These are phyloP conservation scores for Excalfactoria chinensis DNA, from an alignment of 2,113 vertebrate genomes.

Conservation along the genomic window DNA sequence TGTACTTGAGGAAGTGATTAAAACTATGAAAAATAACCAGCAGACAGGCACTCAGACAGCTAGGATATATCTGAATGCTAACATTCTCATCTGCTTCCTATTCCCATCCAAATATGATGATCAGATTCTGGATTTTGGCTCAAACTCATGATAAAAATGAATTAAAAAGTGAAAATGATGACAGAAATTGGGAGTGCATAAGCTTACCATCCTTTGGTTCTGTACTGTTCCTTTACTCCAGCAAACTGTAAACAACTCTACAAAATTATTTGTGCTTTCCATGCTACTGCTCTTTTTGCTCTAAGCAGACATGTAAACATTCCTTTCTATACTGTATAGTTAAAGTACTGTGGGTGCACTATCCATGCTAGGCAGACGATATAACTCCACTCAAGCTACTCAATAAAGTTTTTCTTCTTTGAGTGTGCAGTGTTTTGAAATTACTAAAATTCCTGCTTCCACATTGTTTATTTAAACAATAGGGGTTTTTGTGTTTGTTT, in stretches of 20 bases:
- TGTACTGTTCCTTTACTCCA: background rate
- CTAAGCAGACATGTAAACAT: background rate
- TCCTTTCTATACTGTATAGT: background rate
- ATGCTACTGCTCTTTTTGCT: background rate
- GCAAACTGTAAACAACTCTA: background rate
- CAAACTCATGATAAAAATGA: background rate
- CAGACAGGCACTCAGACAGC: background rate
- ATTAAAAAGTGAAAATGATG: background rate
- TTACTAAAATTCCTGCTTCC: background rate
- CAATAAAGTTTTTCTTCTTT: background rate
- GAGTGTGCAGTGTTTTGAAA: background rate
- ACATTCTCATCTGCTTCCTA: slow-evolving; percentile 40
- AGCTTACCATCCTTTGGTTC: background rate
- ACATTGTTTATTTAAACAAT: slow-evolving; percentile 24
- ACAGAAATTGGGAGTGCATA: background rate
- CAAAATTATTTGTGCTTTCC: background rate
- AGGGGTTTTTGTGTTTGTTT: background rate
- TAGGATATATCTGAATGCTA: background rate
- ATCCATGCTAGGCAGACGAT: background rate
- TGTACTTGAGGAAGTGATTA: slow-evolving; percentile 20
- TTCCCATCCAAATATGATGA: slow-evolving; percentile 8
- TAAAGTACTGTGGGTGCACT: background rate
- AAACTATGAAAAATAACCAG: slow-evolving; percentile 3
- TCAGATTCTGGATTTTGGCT: slow-evolving; percentile 6
- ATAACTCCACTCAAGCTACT: background rate